Evolutionary conservation across 1,140 invertebrate genomes (phyloP).

Genomic region (Diuraphis noxia): DNA sequence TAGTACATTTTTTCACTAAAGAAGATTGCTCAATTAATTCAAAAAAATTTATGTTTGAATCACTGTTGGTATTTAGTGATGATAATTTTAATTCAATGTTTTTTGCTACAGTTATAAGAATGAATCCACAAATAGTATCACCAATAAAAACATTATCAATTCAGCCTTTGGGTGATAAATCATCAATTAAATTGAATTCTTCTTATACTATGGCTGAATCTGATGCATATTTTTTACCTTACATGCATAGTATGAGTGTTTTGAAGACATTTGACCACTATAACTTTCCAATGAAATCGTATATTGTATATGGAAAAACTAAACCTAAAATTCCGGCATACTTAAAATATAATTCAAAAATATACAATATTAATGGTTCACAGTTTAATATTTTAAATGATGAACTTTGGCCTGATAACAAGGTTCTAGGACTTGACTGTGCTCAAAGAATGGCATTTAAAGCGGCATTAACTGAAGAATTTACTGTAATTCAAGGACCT

Average conservation of each 20-base stretch:
- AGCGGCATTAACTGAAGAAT: constrained; percentile 66
- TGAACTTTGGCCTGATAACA: constrained; percentile 60
- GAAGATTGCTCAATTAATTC: constrained; percentile 42
- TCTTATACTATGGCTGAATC: constrained; percentile 68
- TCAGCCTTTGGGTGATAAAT: constrained; percentile 27
- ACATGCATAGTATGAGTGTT: constrained; percentile 67
- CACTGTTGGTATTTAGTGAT: constrained; percentile 70
- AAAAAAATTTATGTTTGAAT: constrained; percentile 68
- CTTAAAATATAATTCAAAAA: not conserved
- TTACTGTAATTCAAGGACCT: constrained; percentile 76
- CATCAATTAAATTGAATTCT: constrained; percentile 59
- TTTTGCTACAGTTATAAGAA: constrained; percentile 58
- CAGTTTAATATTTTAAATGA: constrained; percentile 58
- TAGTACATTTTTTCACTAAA: constrained; percentile 19
- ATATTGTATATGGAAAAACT: constrained; percentile 64
- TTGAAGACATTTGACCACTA: constrained; percentile 63
- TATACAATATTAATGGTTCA: not conserved
- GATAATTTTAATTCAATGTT: constrained; percentile 66
- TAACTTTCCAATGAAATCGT: constrained; percentile 68
- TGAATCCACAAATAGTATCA: constrained; percentile 58
- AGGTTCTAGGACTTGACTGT: constrained; percentile 62
- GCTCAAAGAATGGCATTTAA: constrained; percentile 66
- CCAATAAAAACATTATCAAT: constrained; percentile 13
- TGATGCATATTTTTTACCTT: constrained; percentile 71
- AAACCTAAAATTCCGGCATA: constrained; percentile 35